Evolutionary conservation across 2,797 vertebrate species (phyloP), one percentile per base, ranked within the genome.

Genomic region (Novumbra hubbsi): DNA sequence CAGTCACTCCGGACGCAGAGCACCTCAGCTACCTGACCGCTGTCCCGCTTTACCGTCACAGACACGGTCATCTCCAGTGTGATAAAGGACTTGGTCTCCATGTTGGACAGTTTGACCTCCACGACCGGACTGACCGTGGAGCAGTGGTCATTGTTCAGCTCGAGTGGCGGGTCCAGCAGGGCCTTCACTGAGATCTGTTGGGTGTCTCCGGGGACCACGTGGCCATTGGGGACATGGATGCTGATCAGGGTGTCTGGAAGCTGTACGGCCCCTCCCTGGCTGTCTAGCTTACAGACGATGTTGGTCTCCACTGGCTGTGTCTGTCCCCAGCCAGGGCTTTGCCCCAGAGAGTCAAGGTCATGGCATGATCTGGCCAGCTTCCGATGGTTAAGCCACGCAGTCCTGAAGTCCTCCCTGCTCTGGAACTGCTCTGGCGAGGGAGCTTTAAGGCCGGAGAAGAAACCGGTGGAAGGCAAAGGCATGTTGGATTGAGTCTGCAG

Each of bases 281-380:
- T 93, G 78, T 98, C 97, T 86, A 99, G 85, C 77, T 93, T 95
- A 86, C 96, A 98, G 49, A 97, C 96, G 0, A 97, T 96, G 81
- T 95, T 96, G 0, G 96, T 98, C 87, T 99, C 98, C 81, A 98
- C 94, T 0, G 98, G 96, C 70, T 99, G 98, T 0, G 98, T 99
- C 93, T 99, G 98, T 50, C 98, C 98, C 98, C 97, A 99, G 0
- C 98, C 98, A 0, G 96, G 98, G 81, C 91, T 99, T 76, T 98
- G 97, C 27, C 97, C 98, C 1, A 99, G 86, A 68, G 97, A 92
- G 80, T 98, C 95, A 32, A 99, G 90, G 84, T 98, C 96, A 0
- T 99, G 98, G 86, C 98, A 99, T 4, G 98, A 99, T 71, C 98
- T 90, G 77, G 98, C 95, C 73, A 99, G 83, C 84, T 99, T 98